Evolutionary conservation across 2,888 invertebrate genomes (phyloP), one percentile per base, ranked within the genome.

Genomic region (Epinotia demarniana): DNA sequence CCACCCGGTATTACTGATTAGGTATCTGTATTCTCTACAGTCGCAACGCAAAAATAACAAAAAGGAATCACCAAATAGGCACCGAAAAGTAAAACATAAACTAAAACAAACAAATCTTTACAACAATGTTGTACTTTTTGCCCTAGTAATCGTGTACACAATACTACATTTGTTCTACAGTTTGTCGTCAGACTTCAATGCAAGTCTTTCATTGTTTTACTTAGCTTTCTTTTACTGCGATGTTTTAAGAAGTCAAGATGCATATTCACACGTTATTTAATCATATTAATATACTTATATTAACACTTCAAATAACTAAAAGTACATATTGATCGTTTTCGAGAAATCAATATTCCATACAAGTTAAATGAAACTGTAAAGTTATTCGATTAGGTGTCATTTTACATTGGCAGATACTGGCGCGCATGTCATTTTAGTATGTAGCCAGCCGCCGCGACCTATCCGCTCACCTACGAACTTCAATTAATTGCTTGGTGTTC

Each of bases 381-480:
- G 12, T 13, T 27, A 3, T 9, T 49, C 13, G 5, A 33, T 33
- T 61, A 39, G 39, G 60, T 49, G 19, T 58, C 11, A 58, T 57
- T 68, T 68, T 43, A 61, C 18, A 61, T 49, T 46, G 13, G 12
- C 18, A 49, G 13, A n/a, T n/a, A 12, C 3, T 33, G 11, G 46
- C 8, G 18, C 33, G 3, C 27, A 49, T 33, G 27, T 23, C 61
- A 16, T 70, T 62, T 33, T 53, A 27, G 13, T 18, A 2, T 18
- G 18, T 33, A 16, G 2, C n/a, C n/a, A 39, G 33, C 23, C 27
- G n/a, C 53, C 49, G 19, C 71, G 71, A 71, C 71, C 75, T 71
- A 66, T 66, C 55, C 60, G 66, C 66, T 75, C 71, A 75, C 75
- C 75, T 71, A 61, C 66, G 71, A 66, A 60, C 75, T 72, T 71